Conservation (phyloP, 2,113 vertebrate species). For the Atherinomorus stipes region DNA sequence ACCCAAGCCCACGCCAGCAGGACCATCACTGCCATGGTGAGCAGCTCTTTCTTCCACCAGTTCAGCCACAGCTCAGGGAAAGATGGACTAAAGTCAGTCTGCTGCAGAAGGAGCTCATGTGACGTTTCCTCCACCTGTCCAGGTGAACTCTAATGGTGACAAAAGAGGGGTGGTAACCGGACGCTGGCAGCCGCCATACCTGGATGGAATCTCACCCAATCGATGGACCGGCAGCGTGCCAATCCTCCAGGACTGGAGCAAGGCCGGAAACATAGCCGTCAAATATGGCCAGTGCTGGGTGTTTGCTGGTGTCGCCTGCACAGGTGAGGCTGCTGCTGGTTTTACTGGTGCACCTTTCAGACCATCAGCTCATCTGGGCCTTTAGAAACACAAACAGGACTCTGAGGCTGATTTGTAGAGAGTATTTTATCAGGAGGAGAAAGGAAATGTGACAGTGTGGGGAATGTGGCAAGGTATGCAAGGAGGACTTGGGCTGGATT, state of each 20-base stretch:
- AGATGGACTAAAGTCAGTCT: too few relatives aligned
- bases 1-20: conserved; percentile 86
- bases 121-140: not conserved
- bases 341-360: not conserved
- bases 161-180: conserved; percentile 79
- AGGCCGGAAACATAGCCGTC: conserved; percentile 61
- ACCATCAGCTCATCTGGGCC: too few relatives aligned
- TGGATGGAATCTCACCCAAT: conserved; percentile 73
- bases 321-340: conserved; percentile 69
- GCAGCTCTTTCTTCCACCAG: not conserved
- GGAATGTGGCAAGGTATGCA: too few relatives aligned
- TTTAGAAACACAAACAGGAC: too few relatives aligned
- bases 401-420: not conserved
- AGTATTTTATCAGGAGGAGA: too few relatives aligned
- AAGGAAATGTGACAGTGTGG: too few relatives aligned
- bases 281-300: conserved; percentile 88
- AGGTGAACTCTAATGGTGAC: conserved; percentile 84
- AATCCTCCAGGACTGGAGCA: conserved; percentile 83
- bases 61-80: too few relatives aligned
- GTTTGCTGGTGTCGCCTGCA: conserved; percentile 84
- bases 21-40: conserved; percentile 89
- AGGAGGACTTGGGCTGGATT: too few relatives aligned
- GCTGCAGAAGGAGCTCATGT: too few relatives aligned
- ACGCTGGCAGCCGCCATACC: conserved; percentile 77
- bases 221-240: conserved; percentile 82